Percentiles rank a stretch among this genome's conserved stretches.
phyloP scores from a whole-genome alignment of 2,113 vertebrate genomes.

The Vanacampus margaritifer region DNA sequence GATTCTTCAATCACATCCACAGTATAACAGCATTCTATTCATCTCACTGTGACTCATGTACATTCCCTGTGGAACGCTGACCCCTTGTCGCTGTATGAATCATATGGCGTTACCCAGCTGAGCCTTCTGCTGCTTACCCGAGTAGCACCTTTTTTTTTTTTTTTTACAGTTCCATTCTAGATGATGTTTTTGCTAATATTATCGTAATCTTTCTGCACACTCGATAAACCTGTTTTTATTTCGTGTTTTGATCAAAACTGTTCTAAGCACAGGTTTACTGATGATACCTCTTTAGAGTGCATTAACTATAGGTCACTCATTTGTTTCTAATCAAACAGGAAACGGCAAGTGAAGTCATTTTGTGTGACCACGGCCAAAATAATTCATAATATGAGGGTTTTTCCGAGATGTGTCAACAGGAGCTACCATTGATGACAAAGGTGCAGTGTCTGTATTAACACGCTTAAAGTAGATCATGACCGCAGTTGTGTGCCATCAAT shows the following conservation, averaged over 20 bases:
- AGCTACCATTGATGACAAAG: neutral
- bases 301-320: neutral
- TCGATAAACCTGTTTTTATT: neutral
- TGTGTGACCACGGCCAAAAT: neutral
- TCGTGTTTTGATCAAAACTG: neutral
- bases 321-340: neutral
- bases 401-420: neutral
- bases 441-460: neutral
- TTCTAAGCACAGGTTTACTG: neutral
- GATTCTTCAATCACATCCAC: neutral
- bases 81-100: slow-evolving; percentile 31
- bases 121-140: slow-evolving; percentile 16
- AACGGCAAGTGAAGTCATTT: neutral
- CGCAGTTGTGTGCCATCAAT: neutral
- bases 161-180: slow-evolving; percentile 3
- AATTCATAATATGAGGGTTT: neutral
- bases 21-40: slow-evolving; percentile 33
- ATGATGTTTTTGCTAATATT: slow-evolving; percentile 11
- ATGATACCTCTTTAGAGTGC: neutral
- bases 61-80: slow-evolving; percentile 38
- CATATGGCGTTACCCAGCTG: slow-evolving; percentile 23
- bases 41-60: slow-evolving; percentile 41
- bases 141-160: slow-evolving; percentile 27
- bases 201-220: neutral
- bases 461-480: neutral